phyloP scores from a whole-genome alignment of 2,888 invertebrate genomes.

The Drosophila mercatorum region DNA sequence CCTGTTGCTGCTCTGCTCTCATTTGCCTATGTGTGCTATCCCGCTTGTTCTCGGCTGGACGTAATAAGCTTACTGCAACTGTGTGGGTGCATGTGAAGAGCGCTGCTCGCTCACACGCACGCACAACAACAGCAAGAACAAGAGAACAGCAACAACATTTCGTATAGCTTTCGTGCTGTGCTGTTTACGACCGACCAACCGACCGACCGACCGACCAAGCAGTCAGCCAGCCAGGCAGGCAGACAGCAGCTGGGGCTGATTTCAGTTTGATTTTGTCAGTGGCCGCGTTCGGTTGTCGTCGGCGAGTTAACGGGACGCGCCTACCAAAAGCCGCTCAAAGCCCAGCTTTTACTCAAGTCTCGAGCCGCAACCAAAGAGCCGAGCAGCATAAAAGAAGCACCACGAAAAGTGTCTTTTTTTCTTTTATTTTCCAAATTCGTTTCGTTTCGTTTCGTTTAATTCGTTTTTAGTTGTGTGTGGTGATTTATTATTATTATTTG shows the following conservation, averaged over 20 bases:
- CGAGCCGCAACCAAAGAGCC: slow-evolving; percentile 23
- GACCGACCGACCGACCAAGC: slow-evolving; percentile 20
- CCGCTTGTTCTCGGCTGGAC: slow-evolving; percentile 47
- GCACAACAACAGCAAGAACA: neutral
- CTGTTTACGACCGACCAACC: slow-evolving; percentile 45
- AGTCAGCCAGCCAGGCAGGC: slow-evolving; percentile 41
- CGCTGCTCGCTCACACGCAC: slow-evolving; percentile 23
- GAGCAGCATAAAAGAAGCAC: slow-evolving; percentile 29
- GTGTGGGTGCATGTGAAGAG: slow-evolving; percentile 56
- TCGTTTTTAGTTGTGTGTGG: slow-evolving; percentile 46
- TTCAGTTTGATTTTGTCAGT: slow-evolving; percentile 67
- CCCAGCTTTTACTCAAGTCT: slow-evolving; percentile 50
- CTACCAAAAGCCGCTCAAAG: slow-evolving; percentile 44
- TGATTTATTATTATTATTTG: slow-evolving; percentile 31
- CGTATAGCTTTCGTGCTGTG: slow-evolving; percentile 55
- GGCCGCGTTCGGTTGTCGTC: slow-evolving; percentile 66
- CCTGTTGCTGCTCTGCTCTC: slow-evolving; percentile 61
- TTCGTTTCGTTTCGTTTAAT: slow-evolving; percentile 44
- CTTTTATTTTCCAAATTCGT: slow-evolving; percentile 18
- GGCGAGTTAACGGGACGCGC: slow-evolving; percentile 47
- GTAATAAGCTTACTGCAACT: slow-evolving; percentile 65
- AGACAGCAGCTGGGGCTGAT: slow-evolving; percentile 50
- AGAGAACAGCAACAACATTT: slow-evolving; percentile 18
- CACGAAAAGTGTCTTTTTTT: slow-evolving; percentile 37
- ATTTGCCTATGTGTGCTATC: slow-evolving; percentile 51